phyloP scores from a whole-genome alignment of 2,888 invertebrate genomes.

The Erpobdella octoculata region DNA sequence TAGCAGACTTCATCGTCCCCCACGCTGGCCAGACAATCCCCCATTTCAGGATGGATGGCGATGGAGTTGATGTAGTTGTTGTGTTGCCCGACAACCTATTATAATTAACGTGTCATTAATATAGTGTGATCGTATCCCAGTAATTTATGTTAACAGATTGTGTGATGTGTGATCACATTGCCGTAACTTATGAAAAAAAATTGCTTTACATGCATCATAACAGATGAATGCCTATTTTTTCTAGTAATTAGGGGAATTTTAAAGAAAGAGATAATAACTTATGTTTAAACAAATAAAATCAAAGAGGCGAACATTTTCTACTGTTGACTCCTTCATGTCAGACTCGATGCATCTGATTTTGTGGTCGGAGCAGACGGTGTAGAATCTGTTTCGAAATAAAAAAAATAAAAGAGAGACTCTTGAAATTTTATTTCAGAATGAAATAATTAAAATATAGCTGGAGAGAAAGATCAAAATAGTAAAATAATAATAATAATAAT shows the following conservation, averaged over 20 bases:
- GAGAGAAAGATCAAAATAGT: not conserved
- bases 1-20: conserved; percentile 70
- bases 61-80: conserved; percentile 65
- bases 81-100: conserved; percentile 60
- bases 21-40: conserved; percentile 64
- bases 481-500: not conserved
- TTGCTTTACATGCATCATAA: too few relatives aligned
- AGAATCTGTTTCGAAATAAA: conserved; percentile 41
- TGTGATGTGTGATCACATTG: too few relatives aligned
- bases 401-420: not conserved
- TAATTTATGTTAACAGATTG: too few relatives aligned
- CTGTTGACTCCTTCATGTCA: conserved; percentile 42
- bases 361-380: conserved; percentile 44
- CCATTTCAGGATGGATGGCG: conserved; percentile 62
- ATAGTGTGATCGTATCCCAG: too few relatives aligned
- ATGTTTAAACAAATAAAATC: not conserved
- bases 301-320: conserved; percentile 37
- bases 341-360: conserved; percentile 43
- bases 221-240: too few relatives aligned
- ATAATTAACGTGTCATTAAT: conserved; percentile 23
- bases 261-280: not conserved
- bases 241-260: not conserved
- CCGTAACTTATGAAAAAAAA: too few relatives aligned
- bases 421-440: not conserved
- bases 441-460: too few relatives aligned